These are phyloP conservation scores for Melanotaenia boesemani DNA, from an alignment of 2,797 vertebrate species.

Conservation along the genomic window DNA sequence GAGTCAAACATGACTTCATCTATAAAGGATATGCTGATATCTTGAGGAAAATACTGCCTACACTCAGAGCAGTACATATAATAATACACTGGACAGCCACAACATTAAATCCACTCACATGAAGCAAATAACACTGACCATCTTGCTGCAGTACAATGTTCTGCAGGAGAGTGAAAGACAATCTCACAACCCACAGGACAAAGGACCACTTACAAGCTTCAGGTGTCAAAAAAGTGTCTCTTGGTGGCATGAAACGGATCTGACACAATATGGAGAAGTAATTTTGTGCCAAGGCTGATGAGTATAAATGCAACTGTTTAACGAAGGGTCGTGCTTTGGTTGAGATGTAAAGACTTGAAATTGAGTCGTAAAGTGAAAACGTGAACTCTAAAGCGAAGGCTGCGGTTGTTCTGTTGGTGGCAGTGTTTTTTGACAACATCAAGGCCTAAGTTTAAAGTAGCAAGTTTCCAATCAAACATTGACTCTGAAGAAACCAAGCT, in stretches of 20 bases:
- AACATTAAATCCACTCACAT: neutral
- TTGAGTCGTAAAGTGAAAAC: neutral
- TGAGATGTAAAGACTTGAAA: neutral
- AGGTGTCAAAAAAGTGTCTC: neutral
- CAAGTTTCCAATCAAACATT: neutral
- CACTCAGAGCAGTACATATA: constrained; percentile 12
- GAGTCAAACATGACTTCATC: constrained; percentile 31
- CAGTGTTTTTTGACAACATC: too few relatives aligned
- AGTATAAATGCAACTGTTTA: constrained; percentile 12
- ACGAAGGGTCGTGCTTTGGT: neutral
- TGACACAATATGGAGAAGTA: neutral
- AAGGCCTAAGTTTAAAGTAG: neutral
- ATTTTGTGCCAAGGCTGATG: neutral
- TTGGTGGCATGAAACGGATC: neutral
- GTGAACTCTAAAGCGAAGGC: too few relatives aligned
- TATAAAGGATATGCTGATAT: constrained; percentile 12
- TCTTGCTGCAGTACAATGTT: neutral
- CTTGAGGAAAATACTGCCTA: constrained; percentile 1
- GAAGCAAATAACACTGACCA: neutral
- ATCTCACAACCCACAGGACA: too few relatives aligned
- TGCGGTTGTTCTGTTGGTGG: too few relatives aligned
- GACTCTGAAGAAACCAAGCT: neutral
- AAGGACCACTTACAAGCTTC: neutral
- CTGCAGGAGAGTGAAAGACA: neutral
- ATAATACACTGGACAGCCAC: too few relatives aligned